These are phyloP conservation scores for Drosophila triauraria DNA, from an alignment of 1,140 invertebrate genomes.

Conservation along the genomic window DNA sequence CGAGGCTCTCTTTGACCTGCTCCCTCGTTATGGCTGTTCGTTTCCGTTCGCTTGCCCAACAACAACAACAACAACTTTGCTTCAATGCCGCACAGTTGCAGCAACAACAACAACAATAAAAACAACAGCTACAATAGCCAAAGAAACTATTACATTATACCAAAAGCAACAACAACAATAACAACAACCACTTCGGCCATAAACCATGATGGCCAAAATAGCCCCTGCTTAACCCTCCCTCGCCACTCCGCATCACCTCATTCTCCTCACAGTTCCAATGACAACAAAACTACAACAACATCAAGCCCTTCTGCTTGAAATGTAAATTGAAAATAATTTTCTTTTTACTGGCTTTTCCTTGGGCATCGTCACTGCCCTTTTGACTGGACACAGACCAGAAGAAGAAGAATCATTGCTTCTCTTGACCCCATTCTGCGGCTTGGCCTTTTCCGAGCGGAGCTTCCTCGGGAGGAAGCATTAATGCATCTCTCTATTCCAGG, in stretches of 20 bases:
- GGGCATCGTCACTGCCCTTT: constrained; percentile 38
- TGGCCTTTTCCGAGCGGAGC: constrained; percentile 27
- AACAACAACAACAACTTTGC: constrained; percentile 21
- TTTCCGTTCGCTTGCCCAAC: constrained; percentile 54
- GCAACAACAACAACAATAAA: constrained; percentile 30
- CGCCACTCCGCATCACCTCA: not conserved
- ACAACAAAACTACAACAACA: not conserved
- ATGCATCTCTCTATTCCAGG: not conserved
- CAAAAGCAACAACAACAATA: constrained; percentile 25
- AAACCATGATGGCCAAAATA: constrained; percentile 75
- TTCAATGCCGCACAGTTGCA: constrained; percentile 58
- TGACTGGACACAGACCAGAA: constrained; percentile 37
- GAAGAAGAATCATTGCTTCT: constrained; percentile 27
- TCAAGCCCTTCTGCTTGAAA: constrained; percentile 32
- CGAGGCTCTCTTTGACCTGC: constrained; percentile 8
- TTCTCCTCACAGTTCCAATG: not conserved
- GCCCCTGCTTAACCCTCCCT: constrained; percentile 1
- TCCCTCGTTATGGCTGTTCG: not conserved
- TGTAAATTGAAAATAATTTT: constrained; percentile 69
- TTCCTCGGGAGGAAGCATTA: not conserved
- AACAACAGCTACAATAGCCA: constrained; percentile 70
- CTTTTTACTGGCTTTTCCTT: constrained; percentile 34
- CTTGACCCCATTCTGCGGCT: constrained; percentile 59
- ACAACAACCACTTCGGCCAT: constrained; percentile 40
- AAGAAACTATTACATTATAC: constrained; percentile 74